phyloP scores from a whole-genome alignment of 2,797 vertebrate species.

The Anisognathus igniventris region DNA sequence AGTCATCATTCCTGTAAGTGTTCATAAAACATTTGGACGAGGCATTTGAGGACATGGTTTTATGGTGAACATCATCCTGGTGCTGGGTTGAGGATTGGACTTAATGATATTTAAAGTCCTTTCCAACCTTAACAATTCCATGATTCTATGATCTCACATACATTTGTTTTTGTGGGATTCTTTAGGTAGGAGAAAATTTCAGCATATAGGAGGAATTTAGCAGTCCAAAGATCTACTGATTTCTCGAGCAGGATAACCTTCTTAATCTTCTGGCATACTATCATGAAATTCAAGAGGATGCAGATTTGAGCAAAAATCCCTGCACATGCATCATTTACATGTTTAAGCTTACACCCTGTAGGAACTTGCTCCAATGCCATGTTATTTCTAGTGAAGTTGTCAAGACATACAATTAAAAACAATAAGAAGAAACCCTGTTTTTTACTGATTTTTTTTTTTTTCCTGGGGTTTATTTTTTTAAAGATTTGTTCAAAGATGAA shows the following conservation, averaged over 20 bases:
- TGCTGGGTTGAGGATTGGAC: neutral
- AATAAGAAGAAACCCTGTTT: neutral
- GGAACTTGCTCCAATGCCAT: neutral
- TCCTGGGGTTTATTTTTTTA: neutral
- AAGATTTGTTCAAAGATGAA: neutral
- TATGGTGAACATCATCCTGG: neutral
- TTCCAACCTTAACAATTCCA: accelerated
- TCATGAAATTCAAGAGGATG: neutral
- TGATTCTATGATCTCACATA: neutral
- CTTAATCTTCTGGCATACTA: neutral
- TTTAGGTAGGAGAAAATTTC: neutral
- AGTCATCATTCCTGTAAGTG: neutral
- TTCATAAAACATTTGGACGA: neutral
- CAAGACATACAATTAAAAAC: neutral
- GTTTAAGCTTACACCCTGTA: neutral
- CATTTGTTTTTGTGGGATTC: neutral
- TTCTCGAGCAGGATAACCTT: neutral
- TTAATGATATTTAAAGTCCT: neutral
- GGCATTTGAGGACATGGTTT: neutral
- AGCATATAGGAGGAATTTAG: neutral
- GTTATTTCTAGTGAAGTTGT: neutral
- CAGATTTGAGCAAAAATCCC: neutral
- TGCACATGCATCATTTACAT: neutral
- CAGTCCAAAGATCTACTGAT: neutral
- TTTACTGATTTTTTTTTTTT: neutral